Evolutionary conservation across 2,113 vertebrate species (phyloP), one percentile per base, ranked within the genome.

Genomic region (Myocastor coypus): DNA sequence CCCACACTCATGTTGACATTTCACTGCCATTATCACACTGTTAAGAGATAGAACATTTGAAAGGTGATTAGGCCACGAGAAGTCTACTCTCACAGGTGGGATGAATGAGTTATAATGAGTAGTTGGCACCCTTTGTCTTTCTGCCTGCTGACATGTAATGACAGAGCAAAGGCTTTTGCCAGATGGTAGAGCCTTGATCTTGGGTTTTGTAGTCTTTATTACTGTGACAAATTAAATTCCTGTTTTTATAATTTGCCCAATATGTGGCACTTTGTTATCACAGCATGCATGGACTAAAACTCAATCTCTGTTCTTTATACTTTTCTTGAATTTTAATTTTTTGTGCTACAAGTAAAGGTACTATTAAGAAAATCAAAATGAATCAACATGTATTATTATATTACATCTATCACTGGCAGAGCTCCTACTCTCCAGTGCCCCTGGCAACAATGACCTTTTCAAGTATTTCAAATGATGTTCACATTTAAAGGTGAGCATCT

Each of bases 401-500:
- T 9, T 26, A 7, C 40, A 52, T 40, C 69, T 40, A 26, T 92
- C 4, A 59, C 2, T 92, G 19, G 13, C 42, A 83, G 83, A 5
- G 3, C n/a, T 83, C 91, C 81, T 20, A 32, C 71, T 78, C 46
- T 95, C 52, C 28, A 34, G 1, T 61, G 28, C 37, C 32, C 8
- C 7, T 20, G 57, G 22, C 13, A 83, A 69, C 80, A 59, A 32
- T 55, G 14, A 57, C 68, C 30, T 94, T 94, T 87, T 19, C 57
- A 87, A 87, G 83, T 90, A 40, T 78, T 50, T 78, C 69, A 68
- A 22, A 28, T 42, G n/a, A 84, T 90, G 52, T 69, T 55, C 12
- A 42, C 37, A 52, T 57, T 75, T 66, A 89, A 90, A 92, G 71
- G 16, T 63, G 86, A 94, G 37, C 89, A 88, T 81, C 77, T 94